phyloP scores from a whole-genome alignment of 1,140 invertebrate genomes.

The Drosophila tsacasi region DNA sequence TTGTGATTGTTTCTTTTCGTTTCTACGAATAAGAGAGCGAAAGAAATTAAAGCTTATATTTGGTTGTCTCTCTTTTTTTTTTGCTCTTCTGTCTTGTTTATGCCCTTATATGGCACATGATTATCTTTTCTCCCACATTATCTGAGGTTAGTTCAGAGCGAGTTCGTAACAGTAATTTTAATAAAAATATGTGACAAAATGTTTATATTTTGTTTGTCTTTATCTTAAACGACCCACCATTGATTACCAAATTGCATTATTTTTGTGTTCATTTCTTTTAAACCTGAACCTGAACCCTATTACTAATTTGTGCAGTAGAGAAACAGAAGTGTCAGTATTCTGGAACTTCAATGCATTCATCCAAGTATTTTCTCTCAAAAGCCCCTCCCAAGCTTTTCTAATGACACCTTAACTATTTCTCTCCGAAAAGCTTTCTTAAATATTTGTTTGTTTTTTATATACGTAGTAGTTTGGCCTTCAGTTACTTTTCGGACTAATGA shows the following conservation, averaged over 20 bases:
- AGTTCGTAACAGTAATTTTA: background rate
- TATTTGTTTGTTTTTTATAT: background rate
- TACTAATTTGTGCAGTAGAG: background rate
- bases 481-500: background rate
- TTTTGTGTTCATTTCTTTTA: no score
- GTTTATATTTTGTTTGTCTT: no score
- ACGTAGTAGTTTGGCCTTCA: background rate
- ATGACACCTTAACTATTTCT: background rate
- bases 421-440: slow-evolving; percentile 4
- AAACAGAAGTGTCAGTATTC: background rate
- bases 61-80: background rate
- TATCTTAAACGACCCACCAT: no score
- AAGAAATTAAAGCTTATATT: background rate
- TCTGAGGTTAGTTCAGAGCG: background rate
- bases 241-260: no score
- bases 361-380: background rate
- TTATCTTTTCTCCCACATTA: background rate
- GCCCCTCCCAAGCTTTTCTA: slow-evolving; percentile 9
- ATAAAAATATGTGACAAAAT: background rate
- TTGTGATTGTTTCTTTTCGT: background rate
- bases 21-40: background rate
- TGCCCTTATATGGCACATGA: background rate
- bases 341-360: background rate
- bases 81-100: background rate
- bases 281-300: no score